Base-by-base conservation (phyloP, 2,797 vertebrate genomes). In the Pteropus rufus region DNA sequence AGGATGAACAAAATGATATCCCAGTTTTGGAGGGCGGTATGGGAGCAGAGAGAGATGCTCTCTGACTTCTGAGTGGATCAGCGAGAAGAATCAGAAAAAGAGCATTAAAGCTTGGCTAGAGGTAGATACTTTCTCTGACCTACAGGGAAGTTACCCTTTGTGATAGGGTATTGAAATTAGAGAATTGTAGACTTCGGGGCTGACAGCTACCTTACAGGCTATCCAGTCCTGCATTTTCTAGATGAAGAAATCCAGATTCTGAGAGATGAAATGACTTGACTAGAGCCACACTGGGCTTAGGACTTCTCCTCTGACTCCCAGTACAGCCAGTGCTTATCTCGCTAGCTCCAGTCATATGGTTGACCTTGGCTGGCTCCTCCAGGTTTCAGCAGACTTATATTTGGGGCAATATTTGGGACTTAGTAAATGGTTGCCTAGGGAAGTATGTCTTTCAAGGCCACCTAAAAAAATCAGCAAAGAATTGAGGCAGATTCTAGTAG, bases 1-100 rank as follows among this genome's bases (percentile, higher is more conserved):
- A 93, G 75, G 29, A 65, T 77, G 76, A 95, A 82, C 23, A 95
- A 72, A 93, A 82, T 73, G 29, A 77, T 79, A 73, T 62, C 56
- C 41, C 49, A 60, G 7, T 54, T 92, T 80, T 83, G 70, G 65
- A 80, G 31, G 14, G 54, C 44, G 23, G 34, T 70, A 10, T 79
- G 44, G 24, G 44, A 64, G 16, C 34, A 19, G 54, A 44, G 24
- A 44, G 31, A 72, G 36, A 24, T 24, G 36, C 36, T 91, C 65
- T 91, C 58, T 93, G 58, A 65, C 77, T 94, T 80, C 52, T 65
- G 65, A 84, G 77, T 64, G 12, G n/a, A 79, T 77, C 16, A 88
- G 46, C 75, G 5, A 56, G 16, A 70, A 77, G 58, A 15, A 76
- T 44, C 26, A 79, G 76, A 41, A 46, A 87, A 82, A 39, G 44